Base-by-base conservation (phyloP, 2,797 vertebrate genomes). In the Propithecus deckenii region DNA sequence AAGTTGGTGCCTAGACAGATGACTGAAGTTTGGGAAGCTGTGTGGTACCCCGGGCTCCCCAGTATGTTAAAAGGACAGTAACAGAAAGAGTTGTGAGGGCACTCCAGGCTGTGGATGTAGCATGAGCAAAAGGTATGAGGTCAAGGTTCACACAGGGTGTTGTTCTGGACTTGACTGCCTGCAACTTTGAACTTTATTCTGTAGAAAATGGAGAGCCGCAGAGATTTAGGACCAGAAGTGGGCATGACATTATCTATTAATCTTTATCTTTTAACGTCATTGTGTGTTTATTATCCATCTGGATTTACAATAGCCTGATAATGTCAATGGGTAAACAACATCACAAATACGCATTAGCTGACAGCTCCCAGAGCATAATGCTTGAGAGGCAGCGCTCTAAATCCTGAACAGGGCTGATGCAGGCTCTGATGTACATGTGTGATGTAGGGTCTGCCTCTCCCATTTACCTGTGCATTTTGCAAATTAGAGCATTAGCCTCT, bases 261-360 rank as follows among this genome's bases (percentile, higher is more conserved):
- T 80, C 74, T 86, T 97, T 91, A 30, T 71, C 43, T 67, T 85
- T 95, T 25, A 25, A 89, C 76, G 38, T 85, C 57, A 78, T 43
- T 81, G 41, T 75, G 96, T 98, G 93, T 96, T 98, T 98, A 95
- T 97, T 98, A 98, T 92, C 97, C 97, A 94, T 98, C 93, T 91
- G 93, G 23, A 95, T 97, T 98, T 98, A 97, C 97, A 97, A 96
- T 97, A 97, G 25, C 97, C 97, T 96, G 93, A 96, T 95, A 88
- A 92, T 98, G 97, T 94, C 97, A 97, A 43, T 97, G 96, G 55
- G 94, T 96, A 98, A 98, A 96, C 95, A 98, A 72, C 90, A 98
- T 95, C 96, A 86, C 88, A 93, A 93, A 96, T 97, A 76, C n/a
- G 89, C 84, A 94, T 90, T 95, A 89, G 90, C 95, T 11, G 93